Percentiles rank a stretch among this genome's conserved stretches.
phyloP scores from a whole-genome alignment of 2,113 vertebrate genomes.

The Ibidorhyncha struthersii region DNA sequence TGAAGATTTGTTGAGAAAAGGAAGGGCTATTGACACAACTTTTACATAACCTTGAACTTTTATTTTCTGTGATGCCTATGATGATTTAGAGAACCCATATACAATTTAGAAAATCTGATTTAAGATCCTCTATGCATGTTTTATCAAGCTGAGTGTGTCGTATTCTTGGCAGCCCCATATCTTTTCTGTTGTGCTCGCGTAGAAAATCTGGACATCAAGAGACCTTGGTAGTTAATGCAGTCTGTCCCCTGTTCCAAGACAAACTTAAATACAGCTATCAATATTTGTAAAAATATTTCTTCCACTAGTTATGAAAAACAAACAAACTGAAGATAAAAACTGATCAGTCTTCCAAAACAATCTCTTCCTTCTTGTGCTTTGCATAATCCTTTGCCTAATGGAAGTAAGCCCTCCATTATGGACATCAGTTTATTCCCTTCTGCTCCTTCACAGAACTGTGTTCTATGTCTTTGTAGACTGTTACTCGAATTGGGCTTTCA shows the following conservation, averaged over 20 bases:
- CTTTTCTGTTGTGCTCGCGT: not conserved
- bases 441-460: not conserved
- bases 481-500: not conserved
- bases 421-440: not conserved
- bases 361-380: not conserved
- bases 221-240: not conserved
- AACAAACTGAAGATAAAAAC: not conserved
- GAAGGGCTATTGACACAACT: not conserved
- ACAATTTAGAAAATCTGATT: not conserved
- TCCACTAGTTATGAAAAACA: not conserved
- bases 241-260: not conserved
- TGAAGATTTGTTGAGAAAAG: not conserved
- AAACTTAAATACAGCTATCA: not conserved
- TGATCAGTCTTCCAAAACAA: not conserved
- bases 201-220: not conserved
- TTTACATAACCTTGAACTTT: not conserved
- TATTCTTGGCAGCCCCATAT: not conserved
- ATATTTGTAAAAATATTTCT: not conserved
- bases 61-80: not conserved
- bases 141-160: not conserved
- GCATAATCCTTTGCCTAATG: not conserved
- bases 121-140: not conserved
- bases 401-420: not conserved
- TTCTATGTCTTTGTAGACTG: not conserved
- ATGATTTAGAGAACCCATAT: not conserved